Evolutionary conservation across 2,797 vertebrate genomes (phyloP).

Genomic region (Manis crassicaudata): DNA sequence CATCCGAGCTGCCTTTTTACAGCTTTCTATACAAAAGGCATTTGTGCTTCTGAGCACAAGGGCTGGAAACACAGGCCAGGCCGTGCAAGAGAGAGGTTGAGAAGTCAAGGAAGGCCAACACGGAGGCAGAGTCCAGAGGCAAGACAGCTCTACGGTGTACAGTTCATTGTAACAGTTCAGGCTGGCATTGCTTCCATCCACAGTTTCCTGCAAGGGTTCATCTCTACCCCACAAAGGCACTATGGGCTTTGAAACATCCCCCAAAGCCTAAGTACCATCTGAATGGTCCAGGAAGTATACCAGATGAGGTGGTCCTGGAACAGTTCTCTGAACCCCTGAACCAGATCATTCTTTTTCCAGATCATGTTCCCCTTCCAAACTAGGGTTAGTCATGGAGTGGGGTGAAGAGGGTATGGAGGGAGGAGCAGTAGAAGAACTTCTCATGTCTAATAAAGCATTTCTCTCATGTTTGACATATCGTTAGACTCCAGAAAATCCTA

Average conservation of each 20-base stretch:
- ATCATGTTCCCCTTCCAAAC: background rate
- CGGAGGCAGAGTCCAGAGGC: background rate
- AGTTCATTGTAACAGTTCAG: background rate
- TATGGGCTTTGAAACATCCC: background rate
- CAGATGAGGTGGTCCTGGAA: background rate
- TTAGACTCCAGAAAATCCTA: slow-evolving; percentile 55
- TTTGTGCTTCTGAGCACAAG: slow-evolving; percentile 35
- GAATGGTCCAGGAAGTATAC: background rate
- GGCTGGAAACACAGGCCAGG: background rate
- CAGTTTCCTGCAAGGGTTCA: background rate
- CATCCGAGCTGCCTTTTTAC: background rate
- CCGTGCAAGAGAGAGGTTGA: background rate
- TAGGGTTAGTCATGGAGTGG: background rate
- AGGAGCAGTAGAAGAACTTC: background rate
- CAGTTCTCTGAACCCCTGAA: background rate
- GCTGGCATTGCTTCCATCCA: background rate
- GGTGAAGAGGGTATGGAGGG: background rate
- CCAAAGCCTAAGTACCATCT: background rate
- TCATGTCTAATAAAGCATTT: slow-evolving; percentile 44
- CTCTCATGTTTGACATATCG: slow-evolving; percentile 5
- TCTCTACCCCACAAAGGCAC: background rate
- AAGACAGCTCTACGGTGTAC: background rate
- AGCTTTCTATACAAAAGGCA: slow-evolving; percentile 49
- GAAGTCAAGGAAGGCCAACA: background rate
- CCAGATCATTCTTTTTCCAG: background rate